Evolutionary conservation across 2,888 invertebrate species (phyloP), one percentile per base, ranked within the genome.

Genomic region (Cephus spinipes): DNA sequence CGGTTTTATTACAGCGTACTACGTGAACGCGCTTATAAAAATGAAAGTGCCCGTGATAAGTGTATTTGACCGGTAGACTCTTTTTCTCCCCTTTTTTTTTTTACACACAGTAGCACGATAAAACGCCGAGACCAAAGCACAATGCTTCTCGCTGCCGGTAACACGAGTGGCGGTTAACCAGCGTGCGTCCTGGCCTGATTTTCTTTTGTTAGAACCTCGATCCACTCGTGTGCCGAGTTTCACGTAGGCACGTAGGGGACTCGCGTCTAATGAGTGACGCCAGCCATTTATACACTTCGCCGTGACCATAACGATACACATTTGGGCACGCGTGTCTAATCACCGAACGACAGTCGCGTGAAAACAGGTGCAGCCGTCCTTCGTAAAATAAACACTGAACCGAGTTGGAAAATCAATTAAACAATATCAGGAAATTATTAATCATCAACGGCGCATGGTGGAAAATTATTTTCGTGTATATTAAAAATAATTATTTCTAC

Each of bases 121-220:
- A 71, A 71, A 31, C 71, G 31, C 32, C 71, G 71, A 71, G 71
- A 71, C 71, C 4, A 33, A 71, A 71, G 71, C 33, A 71, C 33
- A 71, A 71, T 71, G 71, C 12, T 12, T 33, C 71, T 71, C 33
- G 71, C 31, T 6, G 30, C 30, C 15, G 11, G 71, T 33, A 55
- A 55, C 55, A 55, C 55, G 55, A 55, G 55, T 23, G 55, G 31
- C 71, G 71, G 31, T 71, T 31, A 33, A 33, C 31, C 32, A 12
- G 71, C 71, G 71, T 33, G 71, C 71, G 71, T 71, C 71, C 32
- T 71, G 71, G 71, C 71, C 71, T 71, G 71, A 33, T 71, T 55
- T 55, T 55, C 55, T 55, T 55, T 55, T 55, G 55, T 23, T 55
- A 9, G 23, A 71, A 71, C 71, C n/a, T 30, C 71, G 71, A 71